Percentiles rank a stretch among this genome's conserved stretches.
phyloP scores from a whole-genome alignment of 2,797 vertebrate species.

The Spinus olivaceus region DNA sequence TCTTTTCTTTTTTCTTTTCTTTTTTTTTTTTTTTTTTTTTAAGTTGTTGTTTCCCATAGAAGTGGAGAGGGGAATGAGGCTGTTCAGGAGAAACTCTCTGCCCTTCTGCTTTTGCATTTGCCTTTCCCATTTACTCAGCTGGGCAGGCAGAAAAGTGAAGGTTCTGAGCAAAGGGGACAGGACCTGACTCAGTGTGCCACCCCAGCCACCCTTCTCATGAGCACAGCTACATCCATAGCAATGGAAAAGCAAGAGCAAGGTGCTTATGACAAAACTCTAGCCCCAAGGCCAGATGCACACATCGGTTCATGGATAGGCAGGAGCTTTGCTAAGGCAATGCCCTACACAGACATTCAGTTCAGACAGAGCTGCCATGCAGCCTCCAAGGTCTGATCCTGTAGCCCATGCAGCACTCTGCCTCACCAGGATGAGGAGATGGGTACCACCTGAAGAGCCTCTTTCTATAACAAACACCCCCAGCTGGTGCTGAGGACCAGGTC shows the following conservation, averaged over 20 bases:
- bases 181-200: background rate
- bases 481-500: background rate
- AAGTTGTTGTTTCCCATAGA: background rate
- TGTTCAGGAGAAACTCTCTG: background rate
- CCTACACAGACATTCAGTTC: background rate
- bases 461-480: background rate
- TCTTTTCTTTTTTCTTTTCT: fast-evolving
- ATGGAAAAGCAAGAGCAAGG: background rate
- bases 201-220: background rate
- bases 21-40: fast-evolving
- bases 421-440: background rate
- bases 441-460: background rate
- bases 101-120: background rate
- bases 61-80: background rate
- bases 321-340: background rate
- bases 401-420: fast-evolving
- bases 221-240: background rate
- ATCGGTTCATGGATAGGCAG: background rate
- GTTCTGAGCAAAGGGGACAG: background rate
- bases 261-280: background rate
- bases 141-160: background rate
- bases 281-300: background rate
- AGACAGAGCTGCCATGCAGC: background rate
- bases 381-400: background rate
- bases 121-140: background rate